phyloP scores from a whole-genome alignment of 2,113 vertebrate species.

The Eulemur macaco region DNA sequence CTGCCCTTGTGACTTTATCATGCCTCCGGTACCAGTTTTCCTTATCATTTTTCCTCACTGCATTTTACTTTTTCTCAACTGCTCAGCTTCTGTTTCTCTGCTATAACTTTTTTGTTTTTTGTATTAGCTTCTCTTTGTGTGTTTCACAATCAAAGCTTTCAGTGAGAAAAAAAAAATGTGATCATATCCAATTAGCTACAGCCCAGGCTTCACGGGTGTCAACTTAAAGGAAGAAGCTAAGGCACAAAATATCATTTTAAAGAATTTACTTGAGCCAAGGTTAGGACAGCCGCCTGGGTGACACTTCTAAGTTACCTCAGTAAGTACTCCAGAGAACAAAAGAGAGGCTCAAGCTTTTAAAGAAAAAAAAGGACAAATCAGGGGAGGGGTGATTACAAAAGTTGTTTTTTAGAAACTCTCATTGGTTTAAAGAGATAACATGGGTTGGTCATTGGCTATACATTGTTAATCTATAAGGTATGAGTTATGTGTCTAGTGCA shows the following conservation, averaged over 20 bases:
- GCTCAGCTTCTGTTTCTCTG: neutral
- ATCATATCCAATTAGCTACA: neutral
- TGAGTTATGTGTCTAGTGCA: neutral
- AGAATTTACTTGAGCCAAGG: neutral
- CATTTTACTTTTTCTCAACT: neutral
- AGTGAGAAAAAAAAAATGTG: neutral
- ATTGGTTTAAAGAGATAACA: neutral
- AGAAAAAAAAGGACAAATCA: neutral
- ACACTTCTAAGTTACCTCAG: neutral
- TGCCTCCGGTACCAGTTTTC: neutral
- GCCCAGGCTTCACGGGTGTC: neutral
- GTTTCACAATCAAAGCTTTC: neutral
- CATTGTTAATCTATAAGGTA: neutral
- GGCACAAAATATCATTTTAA: neutral
- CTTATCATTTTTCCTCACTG: neutral
- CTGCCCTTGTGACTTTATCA: neutral
- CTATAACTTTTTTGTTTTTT: neutral
- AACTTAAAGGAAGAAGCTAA: neutral
- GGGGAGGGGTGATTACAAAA: neutral
- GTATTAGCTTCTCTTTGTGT: neutral
- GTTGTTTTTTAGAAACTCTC: neutral
- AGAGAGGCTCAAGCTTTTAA: neutral
- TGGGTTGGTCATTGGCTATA: neutral
- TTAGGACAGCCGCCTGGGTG: neutral
- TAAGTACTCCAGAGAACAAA: neutral